Evolutionary conservation across 2,888 invertebrate species (phyloP), one percentile per base, ranked within the genome.

Genomic region (Danaus chrysippus): DNA sequence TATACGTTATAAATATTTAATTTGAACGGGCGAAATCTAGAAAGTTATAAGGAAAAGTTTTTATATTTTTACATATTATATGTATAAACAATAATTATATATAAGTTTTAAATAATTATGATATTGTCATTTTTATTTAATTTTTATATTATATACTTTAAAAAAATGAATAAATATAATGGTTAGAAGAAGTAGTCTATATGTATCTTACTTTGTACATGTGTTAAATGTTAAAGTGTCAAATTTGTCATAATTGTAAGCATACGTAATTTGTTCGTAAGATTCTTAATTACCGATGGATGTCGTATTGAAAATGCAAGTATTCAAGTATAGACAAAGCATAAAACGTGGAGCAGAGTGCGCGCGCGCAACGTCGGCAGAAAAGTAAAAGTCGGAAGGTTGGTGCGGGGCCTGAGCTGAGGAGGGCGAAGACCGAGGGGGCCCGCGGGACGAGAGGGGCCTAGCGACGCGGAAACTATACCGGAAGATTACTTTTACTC

Each of bases 361-460:
- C 60, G 59, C 56, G 61, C 64, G 70, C 67, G 69, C 68, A 64
- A 73, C 74, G 75, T 72, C 72, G 73, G 70, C 71, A 74, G 73
- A 76, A 86, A 87, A 87, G 89, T 87, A 87, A 88, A 87, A 87
- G 88, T 87, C 81, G 84, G 83, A 84, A 84, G 81, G 75, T 68
- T 72, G 62, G 65, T 34, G 67, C 34, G 67, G 49, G 49, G 17
- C 17, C 49, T 49, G 17, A 11, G 11, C 10, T 11, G 46, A n/a
- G 46, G 46, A 63, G 65, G 52, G 63, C 58, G 58, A 66, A 23
- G 70, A 44, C 58, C 67, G 63, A 61, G 59, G 10, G 61, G 17
- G 66, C 60, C 58, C 65, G 41, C 66, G 61, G 58, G 59, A 63
- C 61, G 66, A 60, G 42, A 56, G 54, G 61, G 9, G 65, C 63